These are phyloP conservation scores for Acrobasis consociella DNA, from an alignment of 2,888 invertebrate species.

Conservation along the genomic window DNA sequence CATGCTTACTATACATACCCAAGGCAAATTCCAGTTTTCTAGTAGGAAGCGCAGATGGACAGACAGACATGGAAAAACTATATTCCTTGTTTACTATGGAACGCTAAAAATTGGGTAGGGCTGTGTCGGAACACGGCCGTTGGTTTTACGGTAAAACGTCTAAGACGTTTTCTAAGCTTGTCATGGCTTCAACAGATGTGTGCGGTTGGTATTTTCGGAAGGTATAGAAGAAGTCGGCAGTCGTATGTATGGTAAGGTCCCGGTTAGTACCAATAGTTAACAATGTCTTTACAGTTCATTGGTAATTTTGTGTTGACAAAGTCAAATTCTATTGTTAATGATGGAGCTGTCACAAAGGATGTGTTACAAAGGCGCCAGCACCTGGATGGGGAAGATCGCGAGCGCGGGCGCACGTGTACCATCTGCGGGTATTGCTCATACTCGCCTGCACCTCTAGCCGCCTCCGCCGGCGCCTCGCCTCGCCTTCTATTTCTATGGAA, in stretches of 20 bases:
- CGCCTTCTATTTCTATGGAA: neutral
- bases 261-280: too few relatives aligned
- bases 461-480: neutral
- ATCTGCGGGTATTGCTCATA: neutral
- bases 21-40: too few relatives aligned
- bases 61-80: too few relatives aligned
- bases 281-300: too few relatives aligned
- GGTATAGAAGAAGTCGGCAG: too few relatives aligned
- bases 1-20: too few relatives aligned
- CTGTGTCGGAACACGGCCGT: neutral
- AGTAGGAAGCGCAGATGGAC: too few relatives aligned
- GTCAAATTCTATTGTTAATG: neutral
- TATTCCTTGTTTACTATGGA: too few relatives aligned
- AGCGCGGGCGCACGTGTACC: neutral
- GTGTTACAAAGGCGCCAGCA: neutral
- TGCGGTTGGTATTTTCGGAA: too few relatives aligned
- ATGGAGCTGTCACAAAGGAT: neutral
- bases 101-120: too few relatives aligned
- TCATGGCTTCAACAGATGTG: too few relatives aligned
- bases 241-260: too few relatives aligned
- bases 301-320: neutral
- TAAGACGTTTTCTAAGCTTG: neutral
- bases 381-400: neutral
- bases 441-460: neutral
- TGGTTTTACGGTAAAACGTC: neutral